A percentile compares a stretch with the other conserved stretches of the same genome.
Evolutionary conservation across 1,140 invertebrate genomes (phyloP).

Genomic region (Meloidogyne hapla): DNA sequence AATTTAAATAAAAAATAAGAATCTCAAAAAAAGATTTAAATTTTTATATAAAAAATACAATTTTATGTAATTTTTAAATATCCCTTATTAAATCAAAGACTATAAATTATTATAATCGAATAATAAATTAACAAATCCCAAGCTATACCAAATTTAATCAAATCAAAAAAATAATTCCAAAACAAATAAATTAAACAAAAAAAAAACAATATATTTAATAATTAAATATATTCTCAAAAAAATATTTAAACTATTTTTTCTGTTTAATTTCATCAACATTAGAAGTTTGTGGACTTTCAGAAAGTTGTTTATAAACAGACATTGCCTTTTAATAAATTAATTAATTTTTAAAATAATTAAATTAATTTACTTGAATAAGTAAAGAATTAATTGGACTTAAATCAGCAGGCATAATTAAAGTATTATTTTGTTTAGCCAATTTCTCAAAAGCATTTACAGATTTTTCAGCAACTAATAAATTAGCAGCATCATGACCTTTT

Average conservation of each 20-base stretch:
- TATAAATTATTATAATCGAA: too few species aligned
- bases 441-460: constrained; percentile 47
- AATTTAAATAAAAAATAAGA: too few species aligned
- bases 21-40: too few species aligned
- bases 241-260: too few species aligned
- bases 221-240: too few species aligned
- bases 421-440: constrained; percentile 87
- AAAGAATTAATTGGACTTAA: constrained; percentile 21
- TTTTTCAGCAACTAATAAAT: constrained; percentile 44
- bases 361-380: constrained; percentile 24
- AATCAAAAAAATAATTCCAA: neutral
- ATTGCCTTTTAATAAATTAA: constrained; percentile 44
- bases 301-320: constrained; percentile 49
- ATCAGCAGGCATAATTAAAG: constrained; percentile 80
- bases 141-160: too few species aligned
- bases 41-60: too few species aligned
- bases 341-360: neutral
- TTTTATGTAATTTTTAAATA: too few species aligned
- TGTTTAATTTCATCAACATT: neutral
- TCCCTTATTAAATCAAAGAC: too few species aligned
- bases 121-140: too few species aligned
- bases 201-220: neutral
- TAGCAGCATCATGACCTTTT: constrained; percentile 35
- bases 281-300: constrained; percentile 7
- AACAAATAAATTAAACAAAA: neutral